Evolutionary conservation across 2,888 invertebrate genomes (phyloP), one percentile per base, ranked within the genome.

Genomic region (Caradrina kadenii): DNA sequence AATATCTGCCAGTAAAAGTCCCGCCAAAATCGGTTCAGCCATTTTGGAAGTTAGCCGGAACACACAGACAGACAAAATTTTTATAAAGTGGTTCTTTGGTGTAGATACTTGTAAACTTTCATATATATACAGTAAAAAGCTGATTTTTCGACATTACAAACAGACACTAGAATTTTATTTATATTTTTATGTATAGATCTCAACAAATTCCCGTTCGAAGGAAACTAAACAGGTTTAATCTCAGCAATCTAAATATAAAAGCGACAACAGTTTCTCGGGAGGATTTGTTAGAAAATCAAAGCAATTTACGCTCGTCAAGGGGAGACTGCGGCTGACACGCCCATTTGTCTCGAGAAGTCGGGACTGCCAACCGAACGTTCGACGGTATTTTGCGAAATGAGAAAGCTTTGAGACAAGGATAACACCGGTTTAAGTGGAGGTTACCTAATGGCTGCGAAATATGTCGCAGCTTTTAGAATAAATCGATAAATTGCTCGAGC

Each of bases 261-360:
- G 81, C 81, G 71, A 81, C 80, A 85, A 87, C 86, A 85, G 86
- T 89, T 83, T 77, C 84, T 85, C 73, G 39, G 68, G 69, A 80
- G 83, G 85, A 88, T 87, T 90, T 89, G 88, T 87, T 86, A 84
- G 89, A 86, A 88, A 92, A 92, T 91, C 91, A 88, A 89, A 91
- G 89, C 90, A 88, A 91, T 91, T 91, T 89, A 86, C 89, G 87
- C 88, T 89, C 89, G 90, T 92, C 91, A 91, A 83, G 81, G 82
- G 82, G 82, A 81, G 81, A 79, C 88, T 92, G 91, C 81, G 87
- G 82, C 85, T 91, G 91, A 92, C 92, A 88, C 87, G 80, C 86
- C 88, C 88, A 91, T 91, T 92, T 92, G 91, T 91, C 92, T 91
- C 82, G 86, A 83, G 87, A 76, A 87, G 79, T 79, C 83, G 75